A percentile compares a stretch with the other conserved stretches of the same genome.
phyloP scores from a whole-genome alignment of 2,113 vertebrate species.

The Hippopotamus amphibius region DNA sequence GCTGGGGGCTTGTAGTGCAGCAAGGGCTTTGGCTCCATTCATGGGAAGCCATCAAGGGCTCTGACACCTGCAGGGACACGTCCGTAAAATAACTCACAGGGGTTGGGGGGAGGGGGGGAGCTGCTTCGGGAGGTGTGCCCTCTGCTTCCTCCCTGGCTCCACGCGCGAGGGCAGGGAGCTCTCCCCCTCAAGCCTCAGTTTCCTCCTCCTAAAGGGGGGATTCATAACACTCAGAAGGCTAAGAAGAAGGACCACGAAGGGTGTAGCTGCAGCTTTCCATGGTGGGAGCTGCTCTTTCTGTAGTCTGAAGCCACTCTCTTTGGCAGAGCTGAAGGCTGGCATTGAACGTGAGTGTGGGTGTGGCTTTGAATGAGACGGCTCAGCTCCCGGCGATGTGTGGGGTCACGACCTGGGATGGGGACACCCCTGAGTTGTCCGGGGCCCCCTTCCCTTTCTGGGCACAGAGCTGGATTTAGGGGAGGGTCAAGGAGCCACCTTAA shows the following conservation, averaged over 20 bases:
- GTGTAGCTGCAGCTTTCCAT: background rate
- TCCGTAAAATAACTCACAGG: background rate
- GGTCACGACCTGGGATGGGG: background rate
- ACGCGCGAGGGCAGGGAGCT: fast-evolving
- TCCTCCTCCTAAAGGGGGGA: background rate
- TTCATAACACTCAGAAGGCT: background rate
- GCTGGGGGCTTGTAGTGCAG: background rate
- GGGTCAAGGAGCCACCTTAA: background rate
- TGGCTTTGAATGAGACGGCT: background rate
- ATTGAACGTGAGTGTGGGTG: background rate
- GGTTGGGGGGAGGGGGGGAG: background rate
- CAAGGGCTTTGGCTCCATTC: background rate
- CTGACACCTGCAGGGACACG: background rate
- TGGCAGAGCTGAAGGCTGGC: background rate
- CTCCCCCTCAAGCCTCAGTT: background rate
- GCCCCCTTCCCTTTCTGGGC: background rate
- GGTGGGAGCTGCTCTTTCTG: background rate
- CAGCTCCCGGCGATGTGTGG: background rate
- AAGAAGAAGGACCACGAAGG: background rate
- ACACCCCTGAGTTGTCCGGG: background rate
- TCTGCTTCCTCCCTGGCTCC: background rate
- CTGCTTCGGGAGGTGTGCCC: too few relatives aligned
- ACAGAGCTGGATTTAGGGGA: slow-evolving; percentile 6
- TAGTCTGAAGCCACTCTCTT: background rate
- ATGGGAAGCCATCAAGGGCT: background rate